Evolutionary conservation across 2,797 vertebrate species (phyloP), one percentile per base, ranked within the genome.

Genomic region (Sebastiscus albofasciatus): DNA sequence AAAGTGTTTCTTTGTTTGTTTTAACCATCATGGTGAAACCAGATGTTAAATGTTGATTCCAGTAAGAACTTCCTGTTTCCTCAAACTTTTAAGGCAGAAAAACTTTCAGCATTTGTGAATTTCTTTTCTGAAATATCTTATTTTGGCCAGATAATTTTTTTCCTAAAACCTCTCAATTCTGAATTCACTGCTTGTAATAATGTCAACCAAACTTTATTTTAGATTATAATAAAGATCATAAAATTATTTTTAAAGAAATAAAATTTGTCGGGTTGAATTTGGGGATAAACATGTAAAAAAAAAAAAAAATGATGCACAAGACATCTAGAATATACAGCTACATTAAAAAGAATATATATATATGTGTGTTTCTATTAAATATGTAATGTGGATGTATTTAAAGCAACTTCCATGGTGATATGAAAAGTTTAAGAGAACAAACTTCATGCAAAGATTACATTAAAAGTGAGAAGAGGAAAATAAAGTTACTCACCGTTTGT

Each of bases 401-500:
- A 62, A 11, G 18, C 4, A 16, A 33, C 59, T 20, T n/a, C 10
- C 9, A 61, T 4, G 12, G 10, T 2, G 13, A 8, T 9, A 13
- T 52, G n/a, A 11, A 33, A 5, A 61, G 20, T 0, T 61, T 18
- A 8, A n/a, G 2, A 24, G 1, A 36, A 3, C 42, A 16, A 34
- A 20, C 3, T 55, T 69, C 39, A 72, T 39, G 36, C 46, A 26
- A 2, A 7, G 2, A 62, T 3, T 1, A 6, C 4, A 33, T 36
- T n/a, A 36, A 58, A 27, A 62, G 8, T 7, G 6, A 46, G 7
- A 58, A 22, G 24, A 72, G 2, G 4, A 67, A 70, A 34, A 52
- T 2, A 13, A 61, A 36, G 61, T 5, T 3, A 90, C 91, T 91
- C 84, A 91, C 91, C 80, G 8, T 62, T 22, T 27, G 81, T 3